These are phyloP conservation scores for Scomber japonicus DNA, from an alignment of 2,113 vertebrate species.

Conservation along the genomic window DNA sequence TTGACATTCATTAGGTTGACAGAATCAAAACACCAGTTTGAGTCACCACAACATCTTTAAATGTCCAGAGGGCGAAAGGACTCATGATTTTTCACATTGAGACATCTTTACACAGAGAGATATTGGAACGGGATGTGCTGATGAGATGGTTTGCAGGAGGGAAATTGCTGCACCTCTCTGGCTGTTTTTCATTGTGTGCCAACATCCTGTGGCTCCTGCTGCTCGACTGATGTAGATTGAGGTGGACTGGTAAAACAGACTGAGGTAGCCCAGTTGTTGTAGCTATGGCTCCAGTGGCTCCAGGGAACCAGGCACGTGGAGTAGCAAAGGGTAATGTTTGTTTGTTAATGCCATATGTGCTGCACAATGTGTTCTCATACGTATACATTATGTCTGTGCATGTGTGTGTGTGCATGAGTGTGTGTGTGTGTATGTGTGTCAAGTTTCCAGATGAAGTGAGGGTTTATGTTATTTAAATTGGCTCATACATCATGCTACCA, in stretches of 20 bases:
- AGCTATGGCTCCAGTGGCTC: conserved; percentile 55
- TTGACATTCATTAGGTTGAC: background rate
- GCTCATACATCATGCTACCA: conserved; percentile 71
- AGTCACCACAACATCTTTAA: background rate
- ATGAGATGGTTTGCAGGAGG: conserved; percentile 31
- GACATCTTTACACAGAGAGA: conserved; percentile 6
- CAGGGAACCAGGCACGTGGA: conserved; percentile 49
- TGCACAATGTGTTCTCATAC: conserved; percentile 5
- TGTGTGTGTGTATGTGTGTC: conserved; percentile 34
- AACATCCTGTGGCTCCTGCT: conserved; percentile 60
- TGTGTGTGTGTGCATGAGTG: conserved; percentile 13
- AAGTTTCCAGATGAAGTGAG: conserved; percentile 60
- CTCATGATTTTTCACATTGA: background rate
- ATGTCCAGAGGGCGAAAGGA: background rate
- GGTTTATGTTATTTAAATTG: conserved; percentile 74
- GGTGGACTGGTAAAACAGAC: conserved; percentile 70
- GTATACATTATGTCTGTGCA: conserved; percentile 24
- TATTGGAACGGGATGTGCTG: conserved; percentile 27
- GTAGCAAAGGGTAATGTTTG: conserved; percentile 57
- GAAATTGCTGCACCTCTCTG: conserved; percentile 24
- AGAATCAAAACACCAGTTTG: background rate
- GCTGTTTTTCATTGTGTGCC: conserved; percentile 46
- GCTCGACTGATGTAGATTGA: conserved; percentile 67
- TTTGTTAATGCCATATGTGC: conserved; percentile 50
- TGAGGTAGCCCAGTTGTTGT: conserved; percentile 71